Evolutionary conservation across 2,797 vertebrate species (phyloP).

Genomic region (Heliangelus exortis): DNA sequence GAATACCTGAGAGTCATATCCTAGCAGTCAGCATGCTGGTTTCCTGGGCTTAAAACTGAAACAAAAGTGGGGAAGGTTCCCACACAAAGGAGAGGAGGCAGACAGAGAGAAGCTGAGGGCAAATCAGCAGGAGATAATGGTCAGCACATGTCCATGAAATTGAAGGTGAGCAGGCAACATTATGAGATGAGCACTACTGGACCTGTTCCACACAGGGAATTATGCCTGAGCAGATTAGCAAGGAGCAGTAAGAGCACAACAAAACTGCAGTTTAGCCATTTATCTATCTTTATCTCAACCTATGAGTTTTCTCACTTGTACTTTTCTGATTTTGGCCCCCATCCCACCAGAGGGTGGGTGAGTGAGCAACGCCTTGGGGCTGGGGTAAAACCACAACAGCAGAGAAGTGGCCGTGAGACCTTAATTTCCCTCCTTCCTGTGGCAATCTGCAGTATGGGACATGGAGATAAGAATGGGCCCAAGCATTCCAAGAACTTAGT

Average conservation of each 20-base stretch:
- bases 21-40: background rate
- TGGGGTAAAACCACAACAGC: too few relatives aligned
- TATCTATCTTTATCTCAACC: too few relatives aligned
- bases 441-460: too few relatives aligned
- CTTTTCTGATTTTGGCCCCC: too few relatives aligned
- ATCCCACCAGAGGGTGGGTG: too few relatives aligned
- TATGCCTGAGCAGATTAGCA: background rate
- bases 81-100: background rate
- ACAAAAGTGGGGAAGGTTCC: background rate
- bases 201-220: background rate
- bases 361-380: too few relatives aligned
- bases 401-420: rapidly evolving
- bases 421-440: background rate
- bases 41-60: background rate
- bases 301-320: too few relatives aligned
- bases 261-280: too few relatives aligned
- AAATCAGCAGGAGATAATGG: background rate
- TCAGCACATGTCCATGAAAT: background rate
- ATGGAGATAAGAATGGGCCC: rapidly evolving
- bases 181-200: rapidly evolving
- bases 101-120: background rate
- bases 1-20: background rate
- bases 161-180: background rate
- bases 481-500: rapidly evolving
- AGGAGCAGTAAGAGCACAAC: background rate